Percentiles rank a stretch among this genome's conserved stretches.
These are phyloP conservation scores for Adela reaumurella DNA, from an alignment of 2,888 invertebrate species.

Conservation along the genomic window DNA sequence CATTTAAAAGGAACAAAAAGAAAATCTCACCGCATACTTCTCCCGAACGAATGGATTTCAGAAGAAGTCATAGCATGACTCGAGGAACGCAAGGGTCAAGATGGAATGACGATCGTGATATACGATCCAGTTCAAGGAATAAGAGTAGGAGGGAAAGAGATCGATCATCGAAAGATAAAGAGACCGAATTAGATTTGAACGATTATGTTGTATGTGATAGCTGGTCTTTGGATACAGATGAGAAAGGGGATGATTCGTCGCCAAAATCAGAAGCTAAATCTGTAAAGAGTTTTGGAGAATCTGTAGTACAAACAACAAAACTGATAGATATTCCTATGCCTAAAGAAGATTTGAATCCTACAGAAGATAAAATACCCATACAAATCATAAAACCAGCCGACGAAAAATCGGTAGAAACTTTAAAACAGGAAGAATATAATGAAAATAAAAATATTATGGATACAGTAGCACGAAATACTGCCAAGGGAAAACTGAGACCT, in stretches of 20 bases:
- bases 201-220: conserved; percentile 48
- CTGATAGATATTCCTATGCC: background rate
- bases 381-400: too few relatives aligned
- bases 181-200: conserved; percentile 34
- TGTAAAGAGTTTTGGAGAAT: conserved; percentile 14
- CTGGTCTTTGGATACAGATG: conserved; percentile 46
- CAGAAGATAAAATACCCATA: background rate
- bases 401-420: too few relatives aligned
- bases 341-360: background rate
- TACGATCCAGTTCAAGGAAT: conserved; percentile 4
- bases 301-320: conserved; percentile 5
- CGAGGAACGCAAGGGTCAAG: background rate
- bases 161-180: conserved; percentile 18
- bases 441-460: too few relatives aligned
- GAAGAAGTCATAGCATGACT: background rate
- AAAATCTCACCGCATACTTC: conserved; percentile 4
- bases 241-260: conserved; percentile 26
- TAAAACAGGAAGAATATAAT: too few relatives aligned
- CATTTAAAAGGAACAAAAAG: conserved; percentile 25
- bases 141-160: conserved; percentile 15
- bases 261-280: conserved; percentile 24
- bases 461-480: too few relatives aligned
- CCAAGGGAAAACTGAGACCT: conserved; percentile 29
- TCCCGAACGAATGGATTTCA: too few relatives aligned
- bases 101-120: background rate